Evolutionary conservation across 2,888 invertebrate genomes (phyloP).

Genomic region (Synanthedon myopaeformis): DNA sequence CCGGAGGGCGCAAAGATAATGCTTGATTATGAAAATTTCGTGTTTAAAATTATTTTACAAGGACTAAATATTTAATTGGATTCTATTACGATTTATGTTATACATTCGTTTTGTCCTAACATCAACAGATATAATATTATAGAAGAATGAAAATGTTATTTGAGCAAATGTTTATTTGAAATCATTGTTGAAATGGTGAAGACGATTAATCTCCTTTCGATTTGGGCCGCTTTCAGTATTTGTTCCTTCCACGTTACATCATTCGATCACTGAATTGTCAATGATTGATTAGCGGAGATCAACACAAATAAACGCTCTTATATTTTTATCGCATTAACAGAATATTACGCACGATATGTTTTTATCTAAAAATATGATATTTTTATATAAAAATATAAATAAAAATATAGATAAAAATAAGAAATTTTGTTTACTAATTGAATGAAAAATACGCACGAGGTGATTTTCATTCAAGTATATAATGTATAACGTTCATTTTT

Average conservation of each 20-base stretch:
- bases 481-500: no score
- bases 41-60: constrained; percentile 34
- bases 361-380: background rate
- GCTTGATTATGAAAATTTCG: constrained; percentile 46
- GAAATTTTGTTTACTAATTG: no score
- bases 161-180: background rate
- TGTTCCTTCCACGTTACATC: background rate
- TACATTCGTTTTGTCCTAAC: background rate
- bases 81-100: background rate
- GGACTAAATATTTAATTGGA: constrained; percentile 26
- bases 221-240: background rate
- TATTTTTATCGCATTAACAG: background rate
- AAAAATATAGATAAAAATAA: no score
- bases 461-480: no score
- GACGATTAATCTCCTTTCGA: background rate
- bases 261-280: background rate
- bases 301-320: background rate
- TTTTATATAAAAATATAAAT: background rate
- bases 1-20: constrained; percentile 39
- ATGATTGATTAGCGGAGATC: background rate
- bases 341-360: background rate
- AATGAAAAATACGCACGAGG: no score
- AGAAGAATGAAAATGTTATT: background rate
- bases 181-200: background rate
- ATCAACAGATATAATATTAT: no score